Conservation (phyloP, 2,797 vertebrate genomes). For the Sylvia borin region DNA sequence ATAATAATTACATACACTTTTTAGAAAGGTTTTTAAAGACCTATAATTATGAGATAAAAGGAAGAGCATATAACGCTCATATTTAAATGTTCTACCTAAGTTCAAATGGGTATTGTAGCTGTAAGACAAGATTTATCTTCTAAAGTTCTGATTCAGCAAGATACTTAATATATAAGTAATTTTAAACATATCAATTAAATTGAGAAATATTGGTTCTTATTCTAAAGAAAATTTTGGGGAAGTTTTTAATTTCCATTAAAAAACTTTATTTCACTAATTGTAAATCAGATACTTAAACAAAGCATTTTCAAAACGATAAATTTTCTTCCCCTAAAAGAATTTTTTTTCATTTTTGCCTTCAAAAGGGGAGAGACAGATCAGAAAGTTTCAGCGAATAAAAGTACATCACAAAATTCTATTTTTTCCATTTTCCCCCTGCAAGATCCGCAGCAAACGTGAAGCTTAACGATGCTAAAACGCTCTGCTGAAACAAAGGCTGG, state of each 20-base stretch:
- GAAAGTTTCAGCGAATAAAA: background rate
- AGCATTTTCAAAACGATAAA: background rate
- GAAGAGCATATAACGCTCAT: background rate
- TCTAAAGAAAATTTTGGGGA: background rate
- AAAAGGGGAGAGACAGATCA: background rate
- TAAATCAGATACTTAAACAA: background rate
- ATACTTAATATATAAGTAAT: background rate
- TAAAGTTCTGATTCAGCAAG: constrained; percentile 1
- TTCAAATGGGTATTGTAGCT: background rate
- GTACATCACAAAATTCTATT: background rate
- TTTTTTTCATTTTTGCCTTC: background rate
- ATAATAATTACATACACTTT: background rate
- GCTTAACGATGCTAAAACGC: background rate
- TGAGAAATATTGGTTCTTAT: background rate
- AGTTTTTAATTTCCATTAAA: background rate
- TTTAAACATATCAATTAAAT: background rate
- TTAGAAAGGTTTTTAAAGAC: background rate
- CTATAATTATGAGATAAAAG: constrained; percentile 19
- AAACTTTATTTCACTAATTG: background rate
- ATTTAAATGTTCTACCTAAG: background rate
- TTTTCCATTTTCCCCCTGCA: background rate
- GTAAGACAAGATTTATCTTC: background rate
- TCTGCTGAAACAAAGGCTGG: background rate
- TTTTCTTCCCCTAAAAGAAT: fast-evolving
- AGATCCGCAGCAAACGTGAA: background rate